Conservation (phyloP, 2,888 invertebrate genomes). For the Coleophora flavipennella region DNA sequence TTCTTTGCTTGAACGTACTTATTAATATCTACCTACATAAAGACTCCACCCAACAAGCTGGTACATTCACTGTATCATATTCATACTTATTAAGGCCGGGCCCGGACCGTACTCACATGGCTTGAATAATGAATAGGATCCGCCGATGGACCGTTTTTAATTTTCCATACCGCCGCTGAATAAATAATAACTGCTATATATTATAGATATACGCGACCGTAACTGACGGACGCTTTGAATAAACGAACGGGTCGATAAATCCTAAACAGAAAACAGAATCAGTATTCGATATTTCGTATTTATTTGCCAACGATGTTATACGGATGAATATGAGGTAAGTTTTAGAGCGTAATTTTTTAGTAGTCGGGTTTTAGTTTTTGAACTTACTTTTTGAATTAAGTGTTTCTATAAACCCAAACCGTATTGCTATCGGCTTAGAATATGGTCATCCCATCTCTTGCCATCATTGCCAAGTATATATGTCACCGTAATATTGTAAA, state of each 20-base stretch:
- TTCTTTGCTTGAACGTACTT: too few species aligned
- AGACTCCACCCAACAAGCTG: too few species aligned
- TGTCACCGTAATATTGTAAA: too few species aligned
- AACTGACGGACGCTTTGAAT: neutral
- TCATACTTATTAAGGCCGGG: slow-evolving; percentile 35
- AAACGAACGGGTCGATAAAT: neutral
- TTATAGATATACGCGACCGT: neutral
- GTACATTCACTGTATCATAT: slow-evolving; percentile 7
- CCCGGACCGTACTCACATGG: slow-evolving; percentile 26
- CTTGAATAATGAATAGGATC: slow-evolving; percentile 49
- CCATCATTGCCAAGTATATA: too few species aligned
- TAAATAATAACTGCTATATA: slow-evolving; percentile 24
- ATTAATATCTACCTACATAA: too few species aligned
- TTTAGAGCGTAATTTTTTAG: too few species aligned
- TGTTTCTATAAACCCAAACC: too few species aligned
- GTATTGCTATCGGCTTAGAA: too few species aligned
- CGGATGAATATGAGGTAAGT: too few species aligned
- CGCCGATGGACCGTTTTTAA: slow-evolving; percentile 46
- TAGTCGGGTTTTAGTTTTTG: too few species aligned
- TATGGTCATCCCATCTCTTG: too few species aligned
- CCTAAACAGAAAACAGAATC: neutral
- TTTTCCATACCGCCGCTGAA: slow-evolving; percentile 43
- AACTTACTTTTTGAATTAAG: too few species aligned
- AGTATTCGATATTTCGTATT: neutral
- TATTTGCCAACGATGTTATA: neutral